Conservation (phyloP, 2,888 invertebrate species). For the Junonia oenone region DNA sequence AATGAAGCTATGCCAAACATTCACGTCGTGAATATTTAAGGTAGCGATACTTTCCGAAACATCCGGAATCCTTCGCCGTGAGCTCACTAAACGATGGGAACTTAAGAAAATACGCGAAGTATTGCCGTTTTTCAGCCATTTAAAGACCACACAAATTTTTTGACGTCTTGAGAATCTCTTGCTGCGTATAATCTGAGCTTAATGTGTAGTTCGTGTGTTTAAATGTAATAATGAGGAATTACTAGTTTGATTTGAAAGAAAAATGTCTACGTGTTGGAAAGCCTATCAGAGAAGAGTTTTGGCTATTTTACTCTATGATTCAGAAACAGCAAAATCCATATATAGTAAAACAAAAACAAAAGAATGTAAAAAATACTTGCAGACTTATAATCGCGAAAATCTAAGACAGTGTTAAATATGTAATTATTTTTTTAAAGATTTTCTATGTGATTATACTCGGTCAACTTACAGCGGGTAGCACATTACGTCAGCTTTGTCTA, state of each 20-base stretch:
- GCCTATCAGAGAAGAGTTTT: too few relatives aligned
- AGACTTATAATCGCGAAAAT: too few relatives aligned
- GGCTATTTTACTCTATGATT: too few relatives aligned
- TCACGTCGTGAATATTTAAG: not conserved
- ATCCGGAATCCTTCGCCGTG: not conserved
- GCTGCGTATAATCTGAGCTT: not conserved
- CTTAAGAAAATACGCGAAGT: not conserved
- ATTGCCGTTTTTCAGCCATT: constrained; percentile 5
- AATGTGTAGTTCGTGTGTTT: too few relatives aligned
- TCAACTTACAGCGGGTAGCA: constrained; percentile 9
- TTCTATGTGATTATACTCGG: constrained; percentile 6
- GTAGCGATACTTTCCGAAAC: not conserved
- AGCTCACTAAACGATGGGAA: constrained; percentile 3
- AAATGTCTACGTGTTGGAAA: too few relatives aligned
- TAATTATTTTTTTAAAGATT: not conserved
- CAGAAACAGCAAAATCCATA: too few relatives aligned
- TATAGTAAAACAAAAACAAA: too few relatives aligned
- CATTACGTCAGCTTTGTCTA: constrained; percentile 23
- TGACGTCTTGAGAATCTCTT: not conserved
- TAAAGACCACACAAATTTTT: constrained; percentile 1
- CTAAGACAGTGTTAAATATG: too few relatives aligned
- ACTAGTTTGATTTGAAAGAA: too few relatives aligned
- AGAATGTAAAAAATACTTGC: too few relatives aligned
- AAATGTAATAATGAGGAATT: too few relatives aligned
- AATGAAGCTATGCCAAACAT: not conserved